A percentile compares a stretch with the other conserved stretches of the same genome.
These are phyloP conservation scores for Celastrina argiolus DNA, from an alignment of 2,888 invertebrate species.

Conservation along the genomic window DNA sequence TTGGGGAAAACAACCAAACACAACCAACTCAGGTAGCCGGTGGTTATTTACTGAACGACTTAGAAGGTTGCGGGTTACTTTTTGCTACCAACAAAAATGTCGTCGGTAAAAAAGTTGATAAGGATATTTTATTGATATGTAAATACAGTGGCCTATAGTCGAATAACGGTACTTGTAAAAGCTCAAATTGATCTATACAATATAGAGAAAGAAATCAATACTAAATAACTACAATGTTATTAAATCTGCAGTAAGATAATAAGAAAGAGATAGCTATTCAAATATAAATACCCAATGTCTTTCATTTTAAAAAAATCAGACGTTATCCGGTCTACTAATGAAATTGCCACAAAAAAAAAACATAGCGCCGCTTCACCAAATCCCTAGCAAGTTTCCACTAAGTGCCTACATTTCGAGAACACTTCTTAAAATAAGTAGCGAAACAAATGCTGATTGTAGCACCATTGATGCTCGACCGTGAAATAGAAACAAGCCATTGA, in stretches of 20 bases:
- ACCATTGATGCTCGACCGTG: constrained; percentile 57
- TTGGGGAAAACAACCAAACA: constrained; percentile 37
- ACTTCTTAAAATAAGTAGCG: constrained; percentile 36
- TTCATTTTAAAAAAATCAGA: too few species aligned
- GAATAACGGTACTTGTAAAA: neutral
- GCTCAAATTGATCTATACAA: too few species aligned
- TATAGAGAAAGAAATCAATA: too few species aligned
- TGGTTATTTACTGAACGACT: constrained; percentile 31
- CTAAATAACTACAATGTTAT: too few species aligned
- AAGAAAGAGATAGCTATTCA: too few species aligned
- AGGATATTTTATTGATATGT: neutral
- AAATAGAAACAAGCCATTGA: constrained; percentile 69
- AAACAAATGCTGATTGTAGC: constrained; percentile 38
- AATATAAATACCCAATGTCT: too few species aligned
- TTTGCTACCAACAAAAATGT: neutral
- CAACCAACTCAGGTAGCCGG: constrained; percentile 36
- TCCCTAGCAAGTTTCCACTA: neutral
- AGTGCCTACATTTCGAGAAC: neutral
- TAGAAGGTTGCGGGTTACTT: neutral
- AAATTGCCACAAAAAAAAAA: too few species aligned
- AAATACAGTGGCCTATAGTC: neutral
- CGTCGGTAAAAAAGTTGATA: neutral
- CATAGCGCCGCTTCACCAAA: neutral
- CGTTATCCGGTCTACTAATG: too few species aligned
- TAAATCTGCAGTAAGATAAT: too few species aligned